These are phyloP conservation scores for Drosophila varians DNA, from an alignment of 1,140 invertebrate genomes.

Conservation along the genomic window DNA sequence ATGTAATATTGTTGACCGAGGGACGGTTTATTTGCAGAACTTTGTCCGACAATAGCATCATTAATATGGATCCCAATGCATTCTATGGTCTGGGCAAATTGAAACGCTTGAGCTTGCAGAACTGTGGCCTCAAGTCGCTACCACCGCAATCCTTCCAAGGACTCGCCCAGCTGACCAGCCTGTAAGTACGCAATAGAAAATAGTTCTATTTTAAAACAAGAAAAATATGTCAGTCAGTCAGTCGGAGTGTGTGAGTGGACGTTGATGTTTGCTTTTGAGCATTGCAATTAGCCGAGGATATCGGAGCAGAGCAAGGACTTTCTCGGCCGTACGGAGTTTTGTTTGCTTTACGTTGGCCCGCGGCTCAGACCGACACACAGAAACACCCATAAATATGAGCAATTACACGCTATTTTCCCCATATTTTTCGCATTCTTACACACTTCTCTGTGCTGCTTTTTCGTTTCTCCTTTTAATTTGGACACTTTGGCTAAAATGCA, in stretches of 20 bases:
- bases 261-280: constrained; percentile 65
- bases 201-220: constrained; percentile 9
- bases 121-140: constrained; percentile 84
- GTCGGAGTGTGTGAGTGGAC: constrained; percentile 28
- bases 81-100: constrained; percentile 85
- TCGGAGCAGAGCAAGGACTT: constrained; percentile 11
- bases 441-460: constrained; percentile 35
- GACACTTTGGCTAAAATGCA: constrained; percentile 29
- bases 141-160: constrained; percentile 84
- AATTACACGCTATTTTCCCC: constrained; percentile 70
- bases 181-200: constrained; percentile 84
- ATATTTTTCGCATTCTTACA: constrained; percentile 56
- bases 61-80: constrained; percentile 84
- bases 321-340: constrained; percentile 50
- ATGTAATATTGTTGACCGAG: constrained; percentile 68
- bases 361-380: constrained; percentile 2
- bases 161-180: constrained; percentile 84
- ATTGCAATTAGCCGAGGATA: constrained; percentile 38
- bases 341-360: constrained; percentile 27
- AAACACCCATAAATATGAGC: constrained; percentile 37
- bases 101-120: constrained; percentile 85
- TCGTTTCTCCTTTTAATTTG: constrained; percentile 40
- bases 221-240: constrained; percentile 10
- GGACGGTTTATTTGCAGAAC: constrained; percentile 84
- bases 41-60: constrained; percentile 85